Percentiles rank a stretch among this genome's conserved stretches.
Conservation (phyloP, 2,797 vertebrate genomes). For the Todus mexicanus region DNA sequence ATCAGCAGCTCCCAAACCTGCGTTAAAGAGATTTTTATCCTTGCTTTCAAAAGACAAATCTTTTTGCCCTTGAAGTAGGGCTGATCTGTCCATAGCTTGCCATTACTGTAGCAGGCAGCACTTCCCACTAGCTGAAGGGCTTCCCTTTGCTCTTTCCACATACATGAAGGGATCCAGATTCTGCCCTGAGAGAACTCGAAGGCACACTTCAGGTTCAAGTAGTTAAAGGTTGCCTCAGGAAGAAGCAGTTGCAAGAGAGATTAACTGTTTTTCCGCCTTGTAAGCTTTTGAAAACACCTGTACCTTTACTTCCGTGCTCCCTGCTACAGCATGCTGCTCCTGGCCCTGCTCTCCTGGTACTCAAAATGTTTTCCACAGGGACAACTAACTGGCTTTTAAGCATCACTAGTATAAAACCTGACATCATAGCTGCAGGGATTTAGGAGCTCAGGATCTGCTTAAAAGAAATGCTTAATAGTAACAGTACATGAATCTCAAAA, state of each 20-base stretch:
- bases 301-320: not conserved
- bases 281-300: not conserved
- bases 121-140: not conserved
- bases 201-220: not conserved
- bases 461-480: not conserved
- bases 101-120: not conserved
- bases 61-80: not conserved
- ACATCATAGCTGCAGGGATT: not conserved
- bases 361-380: not conserved
- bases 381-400: not conserved
- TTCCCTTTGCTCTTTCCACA: not conserved
- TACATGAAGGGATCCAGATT: not conserved
- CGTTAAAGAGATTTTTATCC: not conserved
- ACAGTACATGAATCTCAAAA: not conserved
- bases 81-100: not conserved
- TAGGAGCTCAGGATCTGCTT: not conserved
- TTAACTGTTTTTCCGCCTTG: not conserved
- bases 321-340: not conserved
- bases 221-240: not conserved
- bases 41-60: not conserved
- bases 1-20: not conserved
- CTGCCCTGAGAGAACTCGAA: not conserved
- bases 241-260: not conserved
- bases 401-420: not conserved
- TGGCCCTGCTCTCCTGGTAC: not conserved